These are phyloP conservation scores for Vanessa cardui DNA, from an alignment of 2,888 invertebrate genomes.

Conservation along the genomic window DNA sequence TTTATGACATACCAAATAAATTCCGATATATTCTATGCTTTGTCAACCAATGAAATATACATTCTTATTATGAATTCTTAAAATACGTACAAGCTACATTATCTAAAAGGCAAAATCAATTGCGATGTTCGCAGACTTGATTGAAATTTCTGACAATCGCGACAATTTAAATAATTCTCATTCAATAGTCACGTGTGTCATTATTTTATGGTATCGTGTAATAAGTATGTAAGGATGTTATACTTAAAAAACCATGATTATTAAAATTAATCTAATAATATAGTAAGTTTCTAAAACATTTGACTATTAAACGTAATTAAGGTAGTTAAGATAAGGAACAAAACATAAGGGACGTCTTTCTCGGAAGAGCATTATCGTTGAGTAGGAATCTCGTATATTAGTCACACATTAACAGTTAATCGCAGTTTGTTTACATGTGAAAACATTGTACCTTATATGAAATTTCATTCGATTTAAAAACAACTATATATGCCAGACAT, in stretches of 20 bases:
- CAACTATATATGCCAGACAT: background rate
- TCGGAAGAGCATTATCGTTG: conserved; percentile 30
- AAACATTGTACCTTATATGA: conserved; percentile 1
- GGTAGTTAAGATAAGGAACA: conserved; percentile 25
- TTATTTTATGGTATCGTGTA: background rate
- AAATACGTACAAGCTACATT: too few relatives aligned
- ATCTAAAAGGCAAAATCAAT: background rate
- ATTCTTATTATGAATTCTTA: too few relatives aligned
- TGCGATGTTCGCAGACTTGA: background rate
- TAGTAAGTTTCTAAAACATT: conserved; percentile 5
- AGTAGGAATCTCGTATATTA: conserved; percentile 24
- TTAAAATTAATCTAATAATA: background rate
- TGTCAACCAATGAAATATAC: too few relatives aligned
- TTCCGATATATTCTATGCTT: too few relatives aligned
- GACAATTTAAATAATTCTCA: background rate
- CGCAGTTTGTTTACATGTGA: conserved; percentile 16
- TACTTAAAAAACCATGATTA: background rate
- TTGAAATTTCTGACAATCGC: conserved; percentile 2
- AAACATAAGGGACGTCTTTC: conserved; percentile 18
- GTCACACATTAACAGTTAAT: conserved; percentile 23
- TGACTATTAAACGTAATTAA: conserved; percentile 18
- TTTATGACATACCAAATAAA: too few relatives aligned
- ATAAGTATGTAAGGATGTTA: background rate
- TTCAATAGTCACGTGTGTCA: background rate
- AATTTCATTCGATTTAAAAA: background rate